A percentile compares a stretch with the other conserved stretches of the same genome.
These are phyloP conservation scores for Plectrocnemia conspersa DNA, from an alignment of 1,140 invertebrate species.

Conservation along the genomic window DNA sequence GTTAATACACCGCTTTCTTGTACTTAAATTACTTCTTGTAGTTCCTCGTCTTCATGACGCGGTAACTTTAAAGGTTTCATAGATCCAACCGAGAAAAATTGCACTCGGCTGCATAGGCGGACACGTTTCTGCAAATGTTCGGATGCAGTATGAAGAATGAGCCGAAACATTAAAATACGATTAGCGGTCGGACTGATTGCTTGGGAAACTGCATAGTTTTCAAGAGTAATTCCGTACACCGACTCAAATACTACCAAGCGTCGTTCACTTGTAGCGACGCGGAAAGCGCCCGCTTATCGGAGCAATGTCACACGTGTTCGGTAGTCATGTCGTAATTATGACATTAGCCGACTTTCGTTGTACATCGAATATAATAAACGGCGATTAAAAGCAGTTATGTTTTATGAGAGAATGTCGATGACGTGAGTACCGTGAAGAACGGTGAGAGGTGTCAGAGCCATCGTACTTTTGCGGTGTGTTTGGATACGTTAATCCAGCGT, in stretches of 20 bases:
- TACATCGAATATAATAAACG: background rate
- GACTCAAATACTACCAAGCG: background rate
- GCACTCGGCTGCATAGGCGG: constrained; percentile 13
- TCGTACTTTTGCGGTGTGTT: constrained; percentile 14
- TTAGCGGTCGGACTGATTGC: constrained; percentile 22
- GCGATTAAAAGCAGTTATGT: background rate
- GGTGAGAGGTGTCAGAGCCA: constrained; percentile 19
- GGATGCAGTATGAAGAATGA: constrained; percentile 22
- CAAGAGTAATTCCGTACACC: background rate
- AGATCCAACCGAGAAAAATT: constrained; percentile 16
- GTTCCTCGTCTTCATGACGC: no score
- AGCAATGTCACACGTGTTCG: background rate
- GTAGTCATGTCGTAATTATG: background rate
- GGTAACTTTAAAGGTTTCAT: no score
- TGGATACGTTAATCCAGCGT: constrained; percentile 19
- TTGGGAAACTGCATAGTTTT: constrained; percentile 19
- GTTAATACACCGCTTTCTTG: no score
- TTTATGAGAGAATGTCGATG: background rate
- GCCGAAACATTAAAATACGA: constrained; percentile 23
- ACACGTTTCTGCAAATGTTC: constrained; percentile 21
- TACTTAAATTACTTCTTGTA: no score
- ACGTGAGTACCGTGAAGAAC: background rate
- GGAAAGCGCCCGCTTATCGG: background rate
- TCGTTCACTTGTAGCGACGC: background rate
- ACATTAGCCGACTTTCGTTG: background rate